Percentiles rank a stretch among this genome's conserved stretches.
Conservation (phyloP, 2,888 invertebrate species). For the Acronicta aceris region DNA sequence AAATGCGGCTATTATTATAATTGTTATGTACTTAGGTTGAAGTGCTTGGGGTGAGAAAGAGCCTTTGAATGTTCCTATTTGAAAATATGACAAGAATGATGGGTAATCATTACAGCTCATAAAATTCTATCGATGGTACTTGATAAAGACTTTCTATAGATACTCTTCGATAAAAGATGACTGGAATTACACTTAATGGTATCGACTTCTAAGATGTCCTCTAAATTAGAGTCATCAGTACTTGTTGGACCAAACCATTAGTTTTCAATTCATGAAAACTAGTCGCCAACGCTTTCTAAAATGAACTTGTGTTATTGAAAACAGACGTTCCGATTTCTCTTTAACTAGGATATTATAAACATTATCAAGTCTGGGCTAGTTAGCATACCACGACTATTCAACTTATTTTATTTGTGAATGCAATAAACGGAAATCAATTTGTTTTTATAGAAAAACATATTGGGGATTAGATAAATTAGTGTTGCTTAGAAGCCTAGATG, state of each 20-base stretch:
- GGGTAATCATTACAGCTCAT: constrained; percentile 30
- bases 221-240: constrained; percentile 32
- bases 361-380: constrained; percentile 26
- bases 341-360: constrained; percentile 44
- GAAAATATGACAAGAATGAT: constrained; percentile 14
- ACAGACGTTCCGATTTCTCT: constrained; percentile 42
- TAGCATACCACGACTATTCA: constrained; percentile 14
- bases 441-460: too few species aligned
- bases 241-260: constrained; percentile 36
- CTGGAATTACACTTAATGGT: constrained; percentile 39
- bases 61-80: constrained; percentile 5
- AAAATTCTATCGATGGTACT: constrained; percentile 22
- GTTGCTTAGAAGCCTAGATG: too few species aligned
- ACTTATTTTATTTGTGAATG: not conserved
- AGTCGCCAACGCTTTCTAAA: constrained; percentile 40
- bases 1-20: constrained; percentile 40
- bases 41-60: constrained; percentile 31
- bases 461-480: too few species aligned
- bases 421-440: too few species aligned
- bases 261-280: constrained; percentile 45
- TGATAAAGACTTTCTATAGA: constrained; percentile 12
- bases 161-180: constrained; percentile 35
- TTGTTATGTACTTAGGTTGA: constrained; percentile 32
- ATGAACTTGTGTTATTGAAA: constrained; percentile 37
- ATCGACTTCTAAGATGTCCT: constrained; percentile 38